These are phyloP conservation scores for Parasteatoda tepidariorum DNA, from an alignment of 1,140 invertebrate species.

Conservation along the genomic window DNA sequence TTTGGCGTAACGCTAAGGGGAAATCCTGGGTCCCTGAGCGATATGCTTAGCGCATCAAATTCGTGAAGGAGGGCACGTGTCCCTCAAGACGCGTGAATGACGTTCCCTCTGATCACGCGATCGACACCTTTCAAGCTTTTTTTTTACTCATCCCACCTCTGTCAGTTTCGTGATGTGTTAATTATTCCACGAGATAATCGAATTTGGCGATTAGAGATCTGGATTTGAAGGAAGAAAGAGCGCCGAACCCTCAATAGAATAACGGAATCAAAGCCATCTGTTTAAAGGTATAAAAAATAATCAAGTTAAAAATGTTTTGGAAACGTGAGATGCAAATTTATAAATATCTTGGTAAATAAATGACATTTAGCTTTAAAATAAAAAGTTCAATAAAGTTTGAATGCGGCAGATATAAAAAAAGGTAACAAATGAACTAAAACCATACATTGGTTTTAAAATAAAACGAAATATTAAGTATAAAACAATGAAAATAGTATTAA, in stretches of 20 bases:
- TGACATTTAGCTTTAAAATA: no score
- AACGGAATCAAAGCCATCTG: no score
- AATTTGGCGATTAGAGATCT: not conserved
- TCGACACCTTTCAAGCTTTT: not conserved
- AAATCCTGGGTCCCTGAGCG: not conserved
- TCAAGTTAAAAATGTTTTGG: no score
- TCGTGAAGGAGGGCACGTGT: slow-evolving; percentile 9
- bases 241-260: not conserved
- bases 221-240: not conserved
- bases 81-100: slow-evolving; percentile 40
- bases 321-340: no score
- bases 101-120: slow-evolving; percentile 13
- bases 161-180: slow-evolving; percentile 32
- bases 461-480: no score
- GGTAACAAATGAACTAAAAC: no score
- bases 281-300: no score
- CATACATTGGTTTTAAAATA: no score
- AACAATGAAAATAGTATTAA: no score
- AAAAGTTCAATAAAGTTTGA: no score
- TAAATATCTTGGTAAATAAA: no score
- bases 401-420: no score
- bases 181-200: slow-evolving; percentile 34
- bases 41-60: not conserved
- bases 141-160: not conserved
- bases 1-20: not conserved